Conservation (phyloP, 1,140 invertebrate species). For the Euschistus heros region DNA sequence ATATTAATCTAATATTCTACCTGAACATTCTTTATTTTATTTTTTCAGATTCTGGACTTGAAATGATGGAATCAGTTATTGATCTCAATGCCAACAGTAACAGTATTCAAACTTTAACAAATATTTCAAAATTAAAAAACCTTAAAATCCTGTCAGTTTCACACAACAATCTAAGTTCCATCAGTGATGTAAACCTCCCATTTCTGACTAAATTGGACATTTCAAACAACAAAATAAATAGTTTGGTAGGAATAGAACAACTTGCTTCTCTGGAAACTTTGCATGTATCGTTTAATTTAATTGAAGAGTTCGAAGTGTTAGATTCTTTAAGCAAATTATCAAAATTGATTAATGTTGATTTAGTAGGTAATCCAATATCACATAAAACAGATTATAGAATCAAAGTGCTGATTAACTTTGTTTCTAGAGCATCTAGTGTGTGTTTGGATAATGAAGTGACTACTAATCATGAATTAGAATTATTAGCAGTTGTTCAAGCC, state of each 20-base stretch:
- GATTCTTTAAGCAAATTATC: slow-evolving; percentile 67
- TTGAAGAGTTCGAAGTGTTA: slow-evolving; percentile 70
- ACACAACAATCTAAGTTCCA: background rate
- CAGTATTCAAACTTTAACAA: background rate
- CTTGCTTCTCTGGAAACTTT: slow-evolving; percentile 73
- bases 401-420: slow-evolving; percentile 75
- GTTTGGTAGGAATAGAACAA: slow-evolving; percentile 66
- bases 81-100: background rate
- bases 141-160: background rate
- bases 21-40: background rate
- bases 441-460: slow-evolving; percentile 78
- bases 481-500: slow-evolving; percentile 77
- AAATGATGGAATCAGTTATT: background rate
- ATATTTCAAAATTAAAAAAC: background rate
- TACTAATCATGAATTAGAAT: slow-evolving; percentile 80
- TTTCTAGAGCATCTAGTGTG: slow-evolving; percentile 60
- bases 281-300: slow-evolving; percentile 76
- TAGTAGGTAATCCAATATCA: slow-evolving; percentile 84
- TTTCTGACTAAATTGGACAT: slow-evolving; percentile 67
- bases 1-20: no score
- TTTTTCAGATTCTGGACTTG: slow-evolving; percentile 6
- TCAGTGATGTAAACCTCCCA: slow-evolving; percentile 66
- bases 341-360: slow-evolving; percentile 70
- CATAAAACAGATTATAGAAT: slow-evolving; percentile 80
- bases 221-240: slow-evolving; percentile 71